Evolutionary conservation across 2,888 invertebrate genomes (phyloP).

Genomic region (Loripinus fragilis): DNA sequence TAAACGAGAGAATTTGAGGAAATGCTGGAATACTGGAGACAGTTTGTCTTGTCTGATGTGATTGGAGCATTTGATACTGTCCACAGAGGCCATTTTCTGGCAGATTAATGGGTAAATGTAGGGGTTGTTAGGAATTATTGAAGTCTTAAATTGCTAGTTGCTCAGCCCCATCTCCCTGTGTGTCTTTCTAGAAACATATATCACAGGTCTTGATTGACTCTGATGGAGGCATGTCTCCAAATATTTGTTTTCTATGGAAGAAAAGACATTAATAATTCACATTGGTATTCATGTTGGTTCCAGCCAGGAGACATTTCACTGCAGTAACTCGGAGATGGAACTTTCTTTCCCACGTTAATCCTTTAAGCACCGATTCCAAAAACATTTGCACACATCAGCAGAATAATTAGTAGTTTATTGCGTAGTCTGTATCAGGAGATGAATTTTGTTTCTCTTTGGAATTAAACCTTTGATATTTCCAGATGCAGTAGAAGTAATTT

Average conservation of each 20-base stretch:
- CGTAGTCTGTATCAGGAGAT: too few relatives aligned
- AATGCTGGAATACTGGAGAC: background rate
- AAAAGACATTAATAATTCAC: background rate
- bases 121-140: constrained; percentile 17
- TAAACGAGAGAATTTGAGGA: background rate
- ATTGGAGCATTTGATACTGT: constrained; percentile 12
- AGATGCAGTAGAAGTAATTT: too few relatives aligned
- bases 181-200: background rate
- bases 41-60: constrained; percentile 17
- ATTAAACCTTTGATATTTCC: too few relatives aligned
- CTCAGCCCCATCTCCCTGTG: background rate
- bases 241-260: background rate
- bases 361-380: too few relatives aligned
- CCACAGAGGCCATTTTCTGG: constrained; percentile 12
- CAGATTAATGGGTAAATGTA: constrained; percentile 4
- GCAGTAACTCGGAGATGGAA: too few relatives aligned
- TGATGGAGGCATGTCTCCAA: constrained; percentile 1
- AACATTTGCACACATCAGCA: too few relatives aligned
- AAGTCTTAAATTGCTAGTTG: constrained; percentile 5
- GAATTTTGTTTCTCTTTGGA: too few relatives aligned
- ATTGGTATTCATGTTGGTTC: too few relatives aligned
- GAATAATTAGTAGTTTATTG: too few relatives aligned
- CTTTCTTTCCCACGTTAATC: too few relatives aligned
- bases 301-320: too few relatives aligned
- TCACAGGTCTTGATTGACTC: background rate